phyloP scores from a whole-genome alignment of 2,888 invertebrate genomes.

The Synergus laeviventris region DNA sequence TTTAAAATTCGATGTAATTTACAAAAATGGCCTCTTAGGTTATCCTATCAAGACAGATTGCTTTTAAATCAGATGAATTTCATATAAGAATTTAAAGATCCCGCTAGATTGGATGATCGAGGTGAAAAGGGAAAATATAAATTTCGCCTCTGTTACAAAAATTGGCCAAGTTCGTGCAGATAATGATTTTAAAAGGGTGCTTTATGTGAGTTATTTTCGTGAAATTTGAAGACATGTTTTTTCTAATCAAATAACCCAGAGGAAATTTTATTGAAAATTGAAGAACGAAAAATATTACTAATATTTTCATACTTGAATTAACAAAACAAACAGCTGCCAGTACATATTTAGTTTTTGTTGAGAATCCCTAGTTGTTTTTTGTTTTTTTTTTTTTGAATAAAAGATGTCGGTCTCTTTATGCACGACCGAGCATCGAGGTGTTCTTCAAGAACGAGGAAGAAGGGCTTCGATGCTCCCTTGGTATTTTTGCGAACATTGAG shows the following conservation, averaged over 20 bases:
- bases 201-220: constrained; percentile 7
- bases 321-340: neutral
- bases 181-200: constrained; percentile 11
- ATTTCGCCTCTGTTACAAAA: constrained; percentile 8
- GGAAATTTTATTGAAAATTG: neutral
- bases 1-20: constrained; percentile 17
- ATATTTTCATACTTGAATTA: no score
- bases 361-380: neutral
- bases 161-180: constrained; percentile 20
- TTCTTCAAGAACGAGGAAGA: constrained; percentile 5
- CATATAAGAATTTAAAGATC: constrained; percentile 11
- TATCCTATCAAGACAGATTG: constrained; percentile 21
- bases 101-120: neutral
- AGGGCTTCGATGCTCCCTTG: constrained; percentile 37
- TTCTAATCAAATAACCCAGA: neutral
- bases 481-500: constrained; percentile 37
- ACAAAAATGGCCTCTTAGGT: constrained; percentile 18
- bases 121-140: constrained; percentile 9
- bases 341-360: neutral
- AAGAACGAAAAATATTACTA: neutral
- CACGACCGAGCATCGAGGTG: constrained; percentile 14
- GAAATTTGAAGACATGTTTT: neutral
- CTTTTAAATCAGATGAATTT: constrained; percentile 22
- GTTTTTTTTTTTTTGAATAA: neutral
- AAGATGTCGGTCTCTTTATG: neutral